phyloP scores from a whole-genome alignment of 1,140 invertebrate genomes.

The Harlomillsia oculata region DNA sequence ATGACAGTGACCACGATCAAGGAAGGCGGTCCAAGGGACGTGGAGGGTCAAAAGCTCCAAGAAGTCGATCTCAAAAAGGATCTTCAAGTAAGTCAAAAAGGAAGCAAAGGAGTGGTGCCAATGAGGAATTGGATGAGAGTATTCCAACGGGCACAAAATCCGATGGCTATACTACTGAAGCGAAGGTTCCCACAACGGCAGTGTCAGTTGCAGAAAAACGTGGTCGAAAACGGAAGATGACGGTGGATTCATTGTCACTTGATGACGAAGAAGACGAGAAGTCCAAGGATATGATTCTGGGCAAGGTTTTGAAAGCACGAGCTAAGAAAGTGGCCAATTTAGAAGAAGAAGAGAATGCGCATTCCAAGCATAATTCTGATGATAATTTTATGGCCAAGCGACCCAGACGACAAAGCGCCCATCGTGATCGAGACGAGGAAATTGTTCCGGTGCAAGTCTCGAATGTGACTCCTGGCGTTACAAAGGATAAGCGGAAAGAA shows the following conservation, averaged over 20 bases:
- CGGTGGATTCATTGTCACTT: slow-evolving; percentile 30
- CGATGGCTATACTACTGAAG: background rate
- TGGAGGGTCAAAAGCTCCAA: background rate
- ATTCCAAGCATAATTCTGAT: background rate
- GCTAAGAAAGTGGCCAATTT: slow-evolving; percentile 31
- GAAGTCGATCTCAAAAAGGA: background rate
- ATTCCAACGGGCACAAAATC: no score
- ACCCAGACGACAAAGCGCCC: background rate
- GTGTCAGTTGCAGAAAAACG: slow-evolving; percentile 14
- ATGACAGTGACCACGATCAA: slow-evolving; percentile 15
- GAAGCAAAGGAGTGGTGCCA: no score
- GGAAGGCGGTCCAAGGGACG: background rate
- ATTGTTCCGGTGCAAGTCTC: no score
- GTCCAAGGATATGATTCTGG: slow-evolving; percentile 25
- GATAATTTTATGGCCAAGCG: background rate
- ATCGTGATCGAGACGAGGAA: background rate
- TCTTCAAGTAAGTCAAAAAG: background rate
- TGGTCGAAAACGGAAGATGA: slow-evolving; percentile 27
- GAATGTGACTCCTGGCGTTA: background rate
- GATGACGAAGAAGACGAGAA: slow-evolving; percentile 29
- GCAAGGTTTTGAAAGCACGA: slow-evolving; percentile 28
- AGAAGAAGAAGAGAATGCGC: slow-evolving; percentile 32
- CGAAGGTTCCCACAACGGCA: background rate
- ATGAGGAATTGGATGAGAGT: no score
- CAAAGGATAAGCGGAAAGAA: background rate